Conservation (phyloP, 2,797 vertebrate genomes). For the Delichon dasypus region DNA sequence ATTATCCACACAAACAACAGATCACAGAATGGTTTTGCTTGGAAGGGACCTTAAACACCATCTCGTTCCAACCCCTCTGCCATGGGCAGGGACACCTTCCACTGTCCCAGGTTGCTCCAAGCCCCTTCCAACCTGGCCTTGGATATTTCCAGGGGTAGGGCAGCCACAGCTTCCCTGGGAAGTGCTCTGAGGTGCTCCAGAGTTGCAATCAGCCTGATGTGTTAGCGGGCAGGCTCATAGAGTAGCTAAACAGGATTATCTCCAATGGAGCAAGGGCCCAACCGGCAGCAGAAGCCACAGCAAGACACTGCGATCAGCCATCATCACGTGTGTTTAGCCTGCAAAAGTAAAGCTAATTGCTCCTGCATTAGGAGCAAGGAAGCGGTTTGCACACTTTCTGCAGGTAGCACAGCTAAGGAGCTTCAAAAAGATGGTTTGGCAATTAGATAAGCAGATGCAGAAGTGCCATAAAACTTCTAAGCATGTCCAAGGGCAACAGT, state of each 20-base stretch:
- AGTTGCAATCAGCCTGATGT: neutral
- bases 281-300: slow-evolving; percentile 10
- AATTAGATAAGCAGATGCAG: slow-evolving; percentile 55
- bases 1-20: neutral
- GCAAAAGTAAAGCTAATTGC: neutral
- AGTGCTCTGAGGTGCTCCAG: neutral
- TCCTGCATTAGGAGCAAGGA: neutral
- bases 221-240: neutral
- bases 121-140: fast-evolving
- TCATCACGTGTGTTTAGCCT: neutral
- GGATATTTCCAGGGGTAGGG: neutral
- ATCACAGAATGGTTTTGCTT: neutral
- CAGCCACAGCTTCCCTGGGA: neutral
- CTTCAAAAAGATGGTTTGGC: neutral
- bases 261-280: slow-evolving; percentile 32
- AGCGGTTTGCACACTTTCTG: neutral
- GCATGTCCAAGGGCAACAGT: slow-evolving; percentile 67
- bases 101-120: neutral
- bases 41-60: neutral
- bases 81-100: neutral
- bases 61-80: neutral
- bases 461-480: slow-evolving; percentile 64
- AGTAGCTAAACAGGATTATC: slow-evolving; percentile 33
- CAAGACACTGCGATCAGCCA: neutral
- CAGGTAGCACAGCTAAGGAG: slow-evolving; percentile 39